Conservation (phyloP, 2,888 invertebrate species). For the Willowsia nigromaculata region DNA sequence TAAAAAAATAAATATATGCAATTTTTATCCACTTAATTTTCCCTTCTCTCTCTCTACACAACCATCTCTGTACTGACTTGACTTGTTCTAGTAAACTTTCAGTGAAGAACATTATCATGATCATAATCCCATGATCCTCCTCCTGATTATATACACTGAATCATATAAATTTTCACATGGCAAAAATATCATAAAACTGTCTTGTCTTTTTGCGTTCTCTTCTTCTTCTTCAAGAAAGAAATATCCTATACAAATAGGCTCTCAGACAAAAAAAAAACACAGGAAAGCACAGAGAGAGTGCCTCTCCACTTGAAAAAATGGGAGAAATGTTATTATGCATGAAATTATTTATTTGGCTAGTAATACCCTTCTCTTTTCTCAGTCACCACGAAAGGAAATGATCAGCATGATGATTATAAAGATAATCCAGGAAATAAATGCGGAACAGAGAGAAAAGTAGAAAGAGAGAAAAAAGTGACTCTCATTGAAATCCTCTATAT, state of each 20-base stretch:
- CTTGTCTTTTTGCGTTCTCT: too few species aligned
- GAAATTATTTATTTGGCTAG: constrained; percentile 70
- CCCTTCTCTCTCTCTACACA: neutral
- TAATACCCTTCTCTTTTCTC: constrained; percentile 32
- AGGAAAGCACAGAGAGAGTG: neutral
- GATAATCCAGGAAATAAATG: constrained; percentile 68
- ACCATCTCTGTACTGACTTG: neutral
- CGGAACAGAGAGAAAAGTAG: constrained; percentile 56
- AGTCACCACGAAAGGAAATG: constrained; percentile 18
- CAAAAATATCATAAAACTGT: constrained; percentile 68
- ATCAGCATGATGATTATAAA: constrained; percentile 34
- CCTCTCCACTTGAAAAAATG: neutral
- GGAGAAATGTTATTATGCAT: constrained; percentile 63
- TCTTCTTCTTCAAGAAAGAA: too few species aligned
- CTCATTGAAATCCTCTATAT: neutral
- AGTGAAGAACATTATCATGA: neutral
- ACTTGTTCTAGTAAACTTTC: neutral
- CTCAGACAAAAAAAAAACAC: neutral
- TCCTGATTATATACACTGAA: constrained; percentile 26
- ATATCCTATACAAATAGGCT: neutral
- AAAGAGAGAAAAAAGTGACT: neutral
- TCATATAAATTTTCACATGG: constrained; percentile 60
- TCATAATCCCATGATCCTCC: constrained; percentile 35
- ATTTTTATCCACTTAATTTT: constrained; percentile 26
- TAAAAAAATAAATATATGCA: neutral